Conservation (phyloP, 2,888 invertebrate genomes). For the Magallana nippona region DNA sequence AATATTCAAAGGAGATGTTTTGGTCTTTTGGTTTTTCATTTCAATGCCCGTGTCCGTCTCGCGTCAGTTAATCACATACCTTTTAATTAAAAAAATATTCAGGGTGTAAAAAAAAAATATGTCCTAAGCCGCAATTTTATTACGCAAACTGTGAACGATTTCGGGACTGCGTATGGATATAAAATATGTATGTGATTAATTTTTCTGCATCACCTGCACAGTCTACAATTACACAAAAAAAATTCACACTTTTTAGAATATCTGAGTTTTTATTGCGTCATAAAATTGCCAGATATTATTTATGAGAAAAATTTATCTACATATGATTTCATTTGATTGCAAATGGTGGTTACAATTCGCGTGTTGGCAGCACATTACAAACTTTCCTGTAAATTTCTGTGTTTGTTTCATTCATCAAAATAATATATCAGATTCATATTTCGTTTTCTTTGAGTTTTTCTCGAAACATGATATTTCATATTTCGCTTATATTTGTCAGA, state of each 20-base stretch:
- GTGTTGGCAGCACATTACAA: background rate
- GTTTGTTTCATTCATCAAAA: too few relatives aligned
- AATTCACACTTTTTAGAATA: background rate
- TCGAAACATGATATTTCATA: too few relatives aligned
- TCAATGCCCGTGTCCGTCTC: background rate
- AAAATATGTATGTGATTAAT: background rate
- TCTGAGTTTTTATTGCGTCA: background rate
- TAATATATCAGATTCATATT: too few relatives aligned
- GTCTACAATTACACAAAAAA: background rate
- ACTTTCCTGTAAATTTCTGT: too few relatives aligned
- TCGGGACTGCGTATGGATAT: background rate
- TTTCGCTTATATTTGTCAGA: background rate
- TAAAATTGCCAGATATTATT: constrained; percentile 14
- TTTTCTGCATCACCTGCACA: background rate
- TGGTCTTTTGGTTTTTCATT: background rate
- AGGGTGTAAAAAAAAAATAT: background rate
- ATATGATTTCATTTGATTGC: constrained; percentile 1
- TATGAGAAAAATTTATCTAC: background rate
- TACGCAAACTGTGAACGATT: background rate
- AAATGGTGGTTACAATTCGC: background rate
- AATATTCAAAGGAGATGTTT: too few relatives aligned
- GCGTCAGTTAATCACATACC: constrained; percentile 1
- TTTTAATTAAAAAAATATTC: background rate
- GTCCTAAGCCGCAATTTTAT: background rate
- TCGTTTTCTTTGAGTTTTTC: too few relatives aligned